Evolutionary conservation across 2,888 invertebrate genomes (phyloP).

Genomic region (Hoplodrina ambigua): DNA sequence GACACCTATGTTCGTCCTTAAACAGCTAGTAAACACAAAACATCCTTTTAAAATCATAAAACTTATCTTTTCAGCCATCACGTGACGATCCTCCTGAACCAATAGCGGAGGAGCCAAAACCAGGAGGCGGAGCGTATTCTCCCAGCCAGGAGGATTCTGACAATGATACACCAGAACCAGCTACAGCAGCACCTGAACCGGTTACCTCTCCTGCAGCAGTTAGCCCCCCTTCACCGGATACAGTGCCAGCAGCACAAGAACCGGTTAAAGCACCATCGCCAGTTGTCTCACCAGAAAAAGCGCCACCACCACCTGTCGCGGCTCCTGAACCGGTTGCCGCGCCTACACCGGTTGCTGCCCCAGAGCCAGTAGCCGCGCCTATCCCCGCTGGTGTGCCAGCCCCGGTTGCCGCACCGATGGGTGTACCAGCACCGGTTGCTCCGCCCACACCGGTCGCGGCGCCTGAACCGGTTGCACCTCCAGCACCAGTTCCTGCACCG

Average conservation of each 20-base stretch:
- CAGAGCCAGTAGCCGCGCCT: not conserved
- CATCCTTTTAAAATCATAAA: not conserved
- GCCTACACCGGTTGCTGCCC: slow-evolving; percentile 1
- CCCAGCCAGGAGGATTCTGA: slow-evolving; percentile 69
- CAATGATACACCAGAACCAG: slow-evolving; percentile 45
- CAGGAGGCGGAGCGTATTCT: slow-evolving; percentile 67
- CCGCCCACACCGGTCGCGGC: slow-evolving; percentile 5
- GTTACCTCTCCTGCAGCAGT: slow-evolving; percentile 11
- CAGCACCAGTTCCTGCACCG: slow-evolving; percentile 33
- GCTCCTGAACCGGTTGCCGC: slow-evolving; percentile 22
- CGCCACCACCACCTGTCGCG: slow-evolving; percentile 8
- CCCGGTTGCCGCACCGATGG: slow-evolving; percentile 5
- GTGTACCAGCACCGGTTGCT: not conserved
- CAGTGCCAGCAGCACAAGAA: not conserved
- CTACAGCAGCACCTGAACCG: slow-evolving; percentile 10
- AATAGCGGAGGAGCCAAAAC: slow-evolving; percentile 74
- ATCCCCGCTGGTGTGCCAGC: not conserved
- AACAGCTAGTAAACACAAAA: not conserved
- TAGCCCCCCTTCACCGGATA: not conserved
- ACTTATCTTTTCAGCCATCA: slow-evolving; percentile 55
- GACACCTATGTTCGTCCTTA: no score
- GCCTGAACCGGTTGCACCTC: slow-evolving; percentile 13
- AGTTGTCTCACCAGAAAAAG: no score
- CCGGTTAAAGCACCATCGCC: not conserved
- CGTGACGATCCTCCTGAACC: slow-evolving; percentile 78